phyloP scores from a whole-genome alignment of 2,797 vertebrate genomes.

The Sebastolobus altivelis region DNA sequence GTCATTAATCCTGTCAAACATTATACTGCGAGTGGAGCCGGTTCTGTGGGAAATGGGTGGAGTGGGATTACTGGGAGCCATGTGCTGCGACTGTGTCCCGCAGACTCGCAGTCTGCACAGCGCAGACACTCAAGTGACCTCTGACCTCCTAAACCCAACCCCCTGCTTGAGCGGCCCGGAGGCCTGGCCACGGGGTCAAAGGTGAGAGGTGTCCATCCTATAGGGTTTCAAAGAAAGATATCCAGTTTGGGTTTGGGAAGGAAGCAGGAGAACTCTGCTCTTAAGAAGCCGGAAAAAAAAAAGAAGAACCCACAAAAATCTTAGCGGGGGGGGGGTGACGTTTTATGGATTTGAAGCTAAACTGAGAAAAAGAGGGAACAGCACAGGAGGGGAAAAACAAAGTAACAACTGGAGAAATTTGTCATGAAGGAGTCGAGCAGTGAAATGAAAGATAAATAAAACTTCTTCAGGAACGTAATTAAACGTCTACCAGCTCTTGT shows the following conservation, averaged over 20 bases:
- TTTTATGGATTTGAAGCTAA: constrained; percentile 60
- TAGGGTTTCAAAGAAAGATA: constrained; percentile 81
- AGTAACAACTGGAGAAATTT: constrained; percentile 60
- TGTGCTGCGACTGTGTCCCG: constrained; percentile 72
- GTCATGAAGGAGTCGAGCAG: constrained; percentile 59
- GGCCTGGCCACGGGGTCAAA: constrained; percentile 77
- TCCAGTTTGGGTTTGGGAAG: constrained; percentile 70
- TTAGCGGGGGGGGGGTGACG: constrained; percentile 32
- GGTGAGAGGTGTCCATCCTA: constrained; percentile 77
- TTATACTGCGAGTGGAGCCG: constrained; percentile 52
- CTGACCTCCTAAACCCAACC: constrained; percentile 67
- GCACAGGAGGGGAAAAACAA: constrained; percentile 7
- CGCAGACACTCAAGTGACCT: constrained; percentile 74
- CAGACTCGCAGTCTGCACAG: constrained; percentile 84
- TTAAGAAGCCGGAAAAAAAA: constrained; percentile 21
- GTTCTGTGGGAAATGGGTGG: constrained; percentile 77
- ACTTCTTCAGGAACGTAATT: constrained; percentile 76
- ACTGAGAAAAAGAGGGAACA: constrained; percentile 29
- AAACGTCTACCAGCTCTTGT: constrained; percentile 75
- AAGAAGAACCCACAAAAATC: constrained; percentile 26
- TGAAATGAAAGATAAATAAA: constrained; percentile 78
- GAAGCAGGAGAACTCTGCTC: constrained; percentile 56
- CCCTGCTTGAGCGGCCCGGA: constrained; percentile 60
- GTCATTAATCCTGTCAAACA: constrained; percentile 68
- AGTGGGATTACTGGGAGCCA: constrained; percentile 78